These are phyloP conservation scores for Calidris pygmaea DNA, from an alignment of 2,113 vertebrate species.

Conservation along the genomic window DNA sequence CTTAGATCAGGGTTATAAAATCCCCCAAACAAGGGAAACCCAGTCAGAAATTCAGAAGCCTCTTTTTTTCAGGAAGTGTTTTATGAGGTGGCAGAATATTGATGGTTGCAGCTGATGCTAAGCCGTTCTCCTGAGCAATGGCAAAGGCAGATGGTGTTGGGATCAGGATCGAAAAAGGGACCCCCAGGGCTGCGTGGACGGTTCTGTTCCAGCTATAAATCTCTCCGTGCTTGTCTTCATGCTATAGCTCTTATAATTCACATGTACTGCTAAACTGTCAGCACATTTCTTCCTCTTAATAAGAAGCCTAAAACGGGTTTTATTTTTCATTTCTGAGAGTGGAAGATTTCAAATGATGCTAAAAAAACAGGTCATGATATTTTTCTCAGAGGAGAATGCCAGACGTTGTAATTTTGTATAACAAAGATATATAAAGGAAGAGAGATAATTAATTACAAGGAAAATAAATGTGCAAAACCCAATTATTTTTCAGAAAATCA, in stretches of 20 bases:
- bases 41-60: neutral
- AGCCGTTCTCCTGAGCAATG: neutral
- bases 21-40: neutral
- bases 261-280: neutral
- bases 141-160: neutral
- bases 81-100: neutral
- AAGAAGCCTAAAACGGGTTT: neutral
- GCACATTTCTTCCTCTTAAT: neutral
- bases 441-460: neutral
- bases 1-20: neutral
- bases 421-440: neutral
- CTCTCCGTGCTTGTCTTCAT: neutral
- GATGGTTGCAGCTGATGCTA: neutral
- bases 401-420: neutral
- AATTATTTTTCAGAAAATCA: neutral
- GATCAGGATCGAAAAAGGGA: neutral
- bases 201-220: neutral
- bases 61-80: neutral
- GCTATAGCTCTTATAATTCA: neutral
- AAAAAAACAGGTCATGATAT: neutral
- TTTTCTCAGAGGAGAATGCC: neutral
- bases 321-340: neutral
- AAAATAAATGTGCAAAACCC: neutral
- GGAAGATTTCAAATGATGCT: neutral
- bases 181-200: neutral